phyloP scores from a whole-genome alignment of 2,797 vertebrate genomes.

The Spondyliosoma cantharus region DNA sequence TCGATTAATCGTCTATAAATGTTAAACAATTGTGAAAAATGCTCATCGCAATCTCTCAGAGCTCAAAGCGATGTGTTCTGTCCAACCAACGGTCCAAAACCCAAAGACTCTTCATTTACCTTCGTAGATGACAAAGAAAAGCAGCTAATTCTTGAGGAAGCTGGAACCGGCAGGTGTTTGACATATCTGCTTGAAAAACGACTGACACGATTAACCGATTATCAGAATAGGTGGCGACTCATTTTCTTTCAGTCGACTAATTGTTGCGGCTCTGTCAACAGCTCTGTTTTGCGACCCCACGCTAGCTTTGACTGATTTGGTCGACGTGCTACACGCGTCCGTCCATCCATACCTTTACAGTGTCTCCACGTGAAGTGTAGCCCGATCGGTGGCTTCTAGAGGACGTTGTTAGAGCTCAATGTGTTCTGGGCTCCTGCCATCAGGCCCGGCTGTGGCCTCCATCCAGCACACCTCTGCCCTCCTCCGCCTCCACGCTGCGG shows the following conservation, averaged over 20 bases:
- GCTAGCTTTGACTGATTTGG: neutral
- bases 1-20: neutral
- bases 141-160: no score
- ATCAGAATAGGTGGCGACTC: no score
- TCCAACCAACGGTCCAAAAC: no score
- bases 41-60: no score
- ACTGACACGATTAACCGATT: no score
- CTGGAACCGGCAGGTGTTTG: no score
- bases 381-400: conserved; percentile 76
- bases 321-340: neutral
- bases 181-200: no score
- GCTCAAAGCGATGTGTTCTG: no score
- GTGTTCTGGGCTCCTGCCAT: conserved; percentile 79
- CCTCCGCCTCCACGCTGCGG: conserved; percentile 43
- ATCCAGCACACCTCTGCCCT: conserved; percentile 67
- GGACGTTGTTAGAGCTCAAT: conserved; percentile 67
- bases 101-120: no score
- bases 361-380: conserved; percentile 81
- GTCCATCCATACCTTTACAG: conserved; percentile 76
- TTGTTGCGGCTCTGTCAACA: neutral
- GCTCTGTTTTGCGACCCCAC: neutral
- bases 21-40: no score
- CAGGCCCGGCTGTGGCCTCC: conserved; percentile 73
- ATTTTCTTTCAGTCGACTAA: no score
- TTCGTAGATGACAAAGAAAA: no score